Evolutionary conservation across 2,888 invertebrate genomes (phyloP).

Genomic region (Phytoseiulus persimilis): DNA sequence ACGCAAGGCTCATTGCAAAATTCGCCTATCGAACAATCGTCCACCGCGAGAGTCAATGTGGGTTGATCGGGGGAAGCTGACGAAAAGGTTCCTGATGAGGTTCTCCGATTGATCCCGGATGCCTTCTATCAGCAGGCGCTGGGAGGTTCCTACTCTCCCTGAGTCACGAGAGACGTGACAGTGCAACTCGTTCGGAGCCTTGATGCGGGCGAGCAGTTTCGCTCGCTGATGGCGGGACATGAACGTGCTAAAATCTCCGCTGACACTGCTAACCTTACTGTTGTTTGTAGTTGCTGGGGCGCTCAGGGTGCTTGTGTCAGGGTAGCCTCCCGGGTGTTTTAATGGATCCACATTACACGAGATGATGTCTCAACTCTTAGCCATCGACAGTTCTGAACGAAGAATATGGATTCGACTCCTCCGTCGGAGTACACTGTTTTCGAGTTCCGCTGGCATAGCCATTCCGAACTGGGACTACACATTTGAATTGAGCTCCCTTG

Average conservation of each 20-base stretch:
- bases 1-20: too few species aligned
- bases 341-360: neutral
- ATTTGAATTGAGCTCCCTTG: too few species aligned
- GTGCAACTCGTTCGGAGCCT: neutral
- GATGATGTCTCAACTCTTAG: neutral
- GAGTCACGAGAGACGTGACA: neutral
- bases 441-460: too few species aligned
- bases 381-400: too few species aligned
- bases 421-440: too few species aligned
- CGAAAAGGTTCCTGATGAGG: neutral
- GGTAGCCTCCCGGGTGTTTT: neutral
- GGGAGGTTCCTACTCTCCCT: neutral
- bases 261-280: neutral
- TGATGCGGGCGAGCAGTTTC: neutral
- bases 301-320: neutral
- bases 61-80: too few species aligned
- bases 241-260: neutral
- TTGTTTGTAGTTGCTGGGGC: neutral
- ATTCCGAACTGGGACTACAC: too few species aligned
- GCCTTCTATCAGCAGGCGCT: neutral
- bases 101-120: neutral
- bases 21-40: too few species aligned
- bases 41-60: too few species aligned
- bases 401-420: too few species aligned
- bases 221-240: neutral